phyloP scores from a whole-genome alignment of 2,113 vertebrate species.

The Mus spicilegus region DNA sequence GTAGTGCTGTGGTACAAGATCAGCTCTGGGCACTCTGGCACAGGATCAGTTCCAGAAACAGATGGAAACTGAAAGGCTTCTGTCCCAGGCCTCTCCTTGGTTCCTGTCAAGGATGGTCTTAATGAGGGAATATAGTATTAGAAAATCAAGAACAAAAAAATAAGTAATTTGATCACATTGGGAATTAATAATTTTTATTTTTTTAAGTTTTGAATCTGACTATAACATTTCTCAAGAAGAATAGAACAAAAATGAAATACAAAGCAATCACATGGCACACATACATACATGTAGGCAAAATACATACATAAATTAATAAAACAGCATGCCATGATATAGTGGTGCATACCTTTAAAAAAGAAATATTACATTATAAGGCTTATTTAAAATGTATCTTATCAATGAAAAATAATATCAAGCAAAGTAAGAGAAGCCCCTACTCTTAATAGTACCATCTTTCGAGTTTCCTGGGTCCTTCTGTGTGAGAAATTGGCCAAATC shows the following conservation, averaged over 20 bases:
- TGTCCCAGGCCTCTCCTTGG: too few relatives aligned
- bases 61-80: too few relatives aligned
- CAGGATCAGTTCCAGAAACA: too few relatives aligned
- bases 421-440: background rate
- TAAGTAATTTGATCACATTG: background rate
- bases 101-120: background rate
- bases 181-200: background rate
- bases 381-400: background rate
- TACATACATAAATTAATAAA: background rate
- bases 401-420: background rate
- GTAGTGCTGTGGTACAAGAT: too few relatives aligned
- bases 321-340: background rate
- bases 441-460: background rate
- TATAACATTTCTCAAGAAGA: background rate
- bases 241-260: background rate
- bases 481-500: background rate
- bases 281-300: background rate
- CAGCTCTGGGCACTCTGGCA: too few relatives aligned
- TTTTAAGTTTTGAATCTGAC: background rate
- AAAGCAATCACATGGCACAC: background rate
- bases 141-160: constrained; percentile 14
- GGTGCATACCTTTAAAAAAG: background rate
- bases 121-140: background rate
- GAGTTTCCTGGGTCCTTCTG: background rate
- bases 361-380: background rate